Conservation (phyloP, 2,888 invertebrate genomes). For the Drosophila nigricruria region DNA sequence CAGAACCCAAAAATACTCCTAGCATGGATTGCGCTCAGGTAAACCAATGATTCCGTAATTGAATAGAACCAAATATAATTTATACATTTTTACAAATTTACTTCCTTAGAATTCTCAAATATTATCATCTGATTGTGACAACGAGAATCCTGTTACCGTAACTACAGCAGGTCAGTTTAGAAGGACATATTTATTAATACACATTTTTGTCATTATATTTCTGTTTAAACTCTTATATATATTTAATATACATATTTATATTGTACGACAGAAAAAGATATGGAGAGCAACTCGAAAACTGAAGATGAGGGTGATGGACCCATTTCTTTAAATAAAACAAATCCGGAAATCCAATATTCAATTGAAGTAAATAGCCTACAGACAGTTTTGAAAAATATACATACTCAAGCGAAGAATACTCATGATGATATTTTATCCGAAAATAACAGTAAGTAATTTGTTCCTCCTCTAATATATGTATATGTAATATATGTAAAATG, state of each 20-base stretch:
- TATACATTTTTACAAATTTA: neutral
- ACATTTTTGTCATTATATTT: neutral
- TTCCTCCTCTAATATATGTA: neutral
- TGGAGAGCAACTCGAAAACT: neutral
- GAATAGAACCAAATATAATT: neutral
- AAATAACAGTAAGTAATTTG: slow-evolving; percentile 16
- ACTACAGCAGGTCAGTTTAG: neutral
- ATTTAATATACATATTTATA: neutral
- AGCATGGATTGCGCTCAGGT: neutral
- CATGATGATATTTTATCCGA: neutral
- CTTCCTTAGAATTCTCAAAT: neutral
- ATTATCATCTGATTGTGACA: neutral
- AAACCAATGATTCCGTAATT: neutral
- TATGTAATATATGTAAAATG: too few species aligned
- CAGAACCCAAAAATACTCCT: neutral
- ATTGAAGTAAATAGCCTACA: slow-evolving; percentile 39
- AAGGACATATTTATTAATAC: neutral
- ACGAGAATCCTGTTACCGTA: too few species aligned
- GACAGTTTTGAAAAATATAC: slow-evolving; percentile 13
- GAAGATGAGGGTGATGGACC: neutral
- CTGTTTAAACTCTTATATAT: neutral
- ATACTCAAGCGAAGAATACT: slow-evolving; percentile 1
- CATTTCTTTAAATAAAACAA: neutral
- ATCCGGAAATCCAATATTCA: slow-evolving; percentile 6
- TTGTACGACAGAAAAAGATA: neutral